Conservation (phyloP, 35 echinoderm and acorn worm species). For the Diadema setosum region DNA sequence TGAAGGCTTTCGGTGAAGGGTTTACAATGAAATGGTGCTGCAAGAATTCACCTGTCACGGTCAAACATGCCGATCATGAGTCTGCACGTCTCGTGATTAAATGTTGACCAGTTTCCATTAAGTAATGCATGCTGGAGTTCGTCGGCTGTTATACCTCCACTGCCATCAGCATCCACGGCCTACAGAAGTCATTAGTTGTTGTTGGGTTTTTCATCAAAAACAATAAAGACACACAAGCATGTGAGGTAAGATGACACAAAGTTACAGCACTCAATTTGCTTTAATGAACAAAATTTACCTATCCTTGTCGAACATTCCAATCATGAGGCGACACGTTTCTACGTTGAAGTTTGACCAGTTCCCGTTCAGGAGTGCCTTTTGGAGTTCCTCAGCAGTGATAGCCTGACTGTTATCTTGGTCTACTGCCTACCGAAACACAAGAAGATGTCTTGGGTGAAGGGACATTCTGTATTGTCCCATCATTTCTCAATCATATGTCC, state of each 20-base stretch:
- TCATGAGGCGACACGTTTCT: slow-evolving; percentile 59
- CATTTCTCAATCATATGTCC: no score
- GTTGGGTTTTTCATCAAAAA: not conserved
- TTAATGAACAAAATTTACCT: slow-evolving; percentile 10
- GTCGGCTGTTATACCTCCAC: slow-evolving; percentile 58
- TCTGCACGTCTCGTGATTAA: slow-evolving; percentile 94
- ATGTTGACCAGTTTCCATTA: slow-evolving; percentile 89
- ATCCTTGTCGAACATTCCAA: slow-evolving; percentile 50
- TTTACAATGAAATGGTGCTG: not conserved
- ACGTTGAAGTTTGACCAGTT: slow-evolving; percentile 62
- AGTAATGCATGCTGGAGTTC: slow-evolving; percentile 78
- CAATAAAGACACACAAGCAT: not conserved
- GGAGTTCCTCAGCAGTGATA: slow-evolving; percentile 63
- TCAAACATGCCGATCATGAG: slow-evolving; percentile 99
- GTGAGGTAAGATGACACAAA: not conserved
- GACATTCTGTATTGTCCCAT: no score
- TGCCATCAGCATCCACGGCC: slow-evolving; percentile 89
- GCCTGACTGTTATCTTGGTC: slow-evolving; percentile 38
- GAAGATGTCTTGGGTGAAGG: not conserved
- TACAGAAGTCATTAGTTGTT: not conserved
- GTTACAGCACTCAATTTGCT: not conserved
- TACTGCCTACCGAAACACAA: slow-evolving; percentile 53
- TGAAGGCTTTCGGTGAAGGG: no score
- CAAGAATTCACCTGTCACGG: slow-evolving; percentile 70
- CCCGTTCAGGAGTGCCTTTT: slow-evolving; percentile 47